phyloP scores from a whole-genome alignment of 2,888 invertebrate species.

The Drosophila antonietae region DNA sequence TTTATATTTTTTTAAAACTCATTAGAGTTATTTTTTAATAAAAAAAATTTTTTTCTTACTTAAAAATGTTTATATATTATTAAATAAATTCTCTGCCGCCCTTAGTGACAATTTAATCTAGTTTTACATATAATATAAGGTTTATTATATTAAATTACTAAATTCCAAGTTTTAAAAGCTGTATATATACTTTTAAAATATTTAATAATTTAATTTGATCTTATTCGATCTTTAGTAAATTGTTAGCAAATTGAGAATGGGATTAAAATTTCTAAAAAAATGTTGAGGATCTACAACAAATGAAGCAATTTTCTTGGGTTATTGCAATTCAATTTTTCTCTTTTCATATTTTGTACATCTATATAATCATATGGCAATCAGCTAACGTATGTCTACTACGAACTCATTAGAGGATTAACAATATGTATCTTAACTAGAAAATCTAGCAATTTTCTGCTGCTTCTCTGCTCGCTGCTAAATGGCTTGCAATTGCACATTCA shows the following conservation, averaged over 20 bases:
- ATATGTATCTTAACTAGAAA: constrained; percentile 68
- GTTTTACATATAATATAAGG: neutral
- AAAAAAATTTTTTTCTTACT: neutral
- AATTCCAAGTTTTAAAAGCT: no score
- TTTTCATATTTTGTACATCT: constrained; percentile 13
- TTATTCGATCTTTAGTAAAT: neutral
- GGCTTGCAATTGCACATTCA: constrained; percentile 64
- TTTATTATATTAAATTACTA: neutral
- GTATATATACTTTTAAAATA: neutral
- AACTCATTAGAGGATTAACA: constrained; percentile 51
- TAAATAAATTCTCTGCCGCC: no score
- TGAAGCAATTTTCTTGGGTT: neutral
- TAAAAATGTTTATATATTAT: neutral
- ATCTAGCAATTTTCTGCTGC: constrained; percentile 31
- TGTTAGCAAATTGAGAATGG: neutral
- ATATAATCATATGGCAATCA: neutral
- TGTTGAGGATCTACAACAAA: neutral
- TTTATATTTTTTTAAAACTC: no score
- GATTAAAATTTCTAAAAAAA: neutral
- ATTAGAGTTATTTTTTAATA: no score
- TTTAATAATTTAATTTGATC: neutral
- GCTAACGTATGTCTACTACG: constrained; percentile 8
- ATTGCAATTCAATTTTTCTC: neutral
- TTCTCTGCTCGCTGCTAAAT: constrained; percentile 36
- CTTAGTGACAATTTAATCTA: no score